phyloP scores from a whole-genome alignment of 2,113 vertebrate genomes.

The Gorsachius goisagi region DNA sequence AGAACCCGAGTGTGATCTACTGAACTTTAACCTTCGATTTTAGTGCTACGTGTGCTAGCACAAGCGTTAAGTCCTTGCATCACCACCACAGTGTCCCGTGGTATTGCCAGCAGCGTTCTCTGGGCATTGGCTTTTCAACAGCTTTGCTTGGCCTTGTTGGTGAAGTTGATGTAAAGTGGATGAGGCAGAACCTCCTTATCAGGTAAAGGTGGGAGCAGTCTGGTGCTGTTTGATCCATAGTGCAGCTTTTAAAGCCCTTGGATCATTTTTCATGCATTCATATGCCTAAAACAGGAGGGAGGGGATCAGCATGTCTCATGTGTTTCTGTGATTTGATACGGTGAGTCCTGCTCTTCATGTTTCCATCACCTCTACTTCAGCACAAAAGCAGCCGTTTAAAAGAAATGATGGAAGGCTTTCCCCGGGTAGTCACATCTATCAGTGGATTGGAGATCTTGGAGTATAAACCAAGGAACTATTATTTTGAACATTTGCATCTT shows the following conservation, averaged over 20 bases:
- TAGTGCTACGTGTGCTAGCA: not conserved
- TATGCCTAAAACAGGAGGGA: not conserved
- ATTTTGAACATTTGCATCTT: not conserved
- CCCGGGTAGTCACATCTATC: not conserved
- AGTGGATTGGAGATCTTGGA: not conserved
- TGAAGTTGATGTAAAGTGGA: not conserved
- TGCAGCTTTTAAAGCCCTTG: not conserved
- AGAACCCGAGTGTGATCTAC: not conserved
- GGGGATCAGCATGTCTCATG: not conserved
- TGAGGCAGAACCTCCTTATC: not conserved
- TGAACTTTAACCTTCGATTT: not conserved
- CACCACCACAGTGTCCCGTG: accelerated
- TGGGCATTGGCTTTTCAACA: not conserved
- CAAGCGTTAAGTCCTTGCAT: not conserved
- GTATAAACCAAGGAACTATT: not conserved
- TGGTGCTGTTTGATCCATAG: not conserved
- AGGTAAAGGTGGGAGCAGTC: not conserved
- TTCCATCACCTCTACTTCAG: not conserved
- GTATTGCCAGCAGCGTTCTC: not conserved
- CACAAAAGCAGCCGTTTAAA: not conserved
- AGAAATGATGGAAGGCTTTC: not conserved
- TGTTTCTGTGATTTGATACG: not conserved
- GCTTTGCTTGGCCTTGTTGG: not conserved
- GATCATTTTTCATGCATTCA: not conserved
- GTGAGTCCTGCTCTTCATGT: not conserved